Percentiles rank a stretch among this genome's conserved stretches.
Evolutionary conservation across 2,797 vertebrate species (phyloP).

Genomic region (Anolis apletophallus): DNA sequence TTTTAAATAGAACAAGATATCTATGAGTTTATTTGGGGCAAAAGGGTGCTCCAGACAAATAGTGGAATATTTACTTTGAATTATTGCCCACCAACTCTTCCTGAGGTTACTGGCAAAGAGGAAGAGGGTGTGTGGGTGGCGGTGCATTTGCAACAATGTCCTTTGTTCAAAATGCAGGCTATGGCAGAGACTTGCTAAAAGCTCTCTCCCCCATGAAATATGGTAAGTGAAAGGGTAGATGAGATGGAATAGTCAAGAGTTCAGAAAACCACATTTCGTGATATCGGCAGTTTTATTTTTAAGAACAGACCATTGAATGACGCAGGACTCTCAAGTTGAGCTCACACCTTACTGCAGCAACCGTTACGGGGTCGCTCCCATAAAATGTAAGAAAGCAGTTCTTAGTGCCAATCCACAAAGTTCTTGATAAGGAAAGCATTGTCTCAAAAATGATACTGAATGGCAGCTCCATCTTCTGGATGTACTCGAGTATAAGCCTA

Average conservation of each 20-base stretch:
- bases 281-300: neutral
- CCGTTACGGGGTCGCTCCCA: neutral
- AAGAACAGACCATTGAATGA: neutral
- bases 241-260: neutral
- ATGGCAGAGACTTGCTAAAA: neutral
- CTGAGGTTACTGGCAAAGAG: neutral
- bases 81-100: neutral
- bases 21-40: neutral
- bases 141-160: neutral
- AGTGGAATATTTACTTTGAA: slow-evolving; percentile 22
- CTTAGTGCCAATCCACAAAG: neutral
- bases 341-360: neutral
- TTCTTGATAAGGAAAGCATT: neutral
- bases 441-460: neutral
- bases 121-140: neutral
- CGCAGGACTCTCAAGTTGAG: neutral
- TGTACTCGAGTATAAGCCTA: too few species aligned
- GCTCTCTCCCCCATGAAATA: neutral
- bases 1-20: slow-evolving; percentile 7
- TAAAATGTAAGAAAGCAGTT: neutral
- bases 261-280: neutral
- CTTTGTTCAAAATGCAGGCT: neutral
- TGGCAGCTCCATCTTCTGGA: neutral
- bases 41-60: slow-evolving; percentile 3
- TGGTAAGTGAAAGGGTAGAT: neutral